A percentile compares a stretch with the other conserved stretches of the same genome.
Evolutionary conservation across 2,888 invertebrate species (phyloP).

Genomic region (Himalopsyche kuldschensis): DNA sequence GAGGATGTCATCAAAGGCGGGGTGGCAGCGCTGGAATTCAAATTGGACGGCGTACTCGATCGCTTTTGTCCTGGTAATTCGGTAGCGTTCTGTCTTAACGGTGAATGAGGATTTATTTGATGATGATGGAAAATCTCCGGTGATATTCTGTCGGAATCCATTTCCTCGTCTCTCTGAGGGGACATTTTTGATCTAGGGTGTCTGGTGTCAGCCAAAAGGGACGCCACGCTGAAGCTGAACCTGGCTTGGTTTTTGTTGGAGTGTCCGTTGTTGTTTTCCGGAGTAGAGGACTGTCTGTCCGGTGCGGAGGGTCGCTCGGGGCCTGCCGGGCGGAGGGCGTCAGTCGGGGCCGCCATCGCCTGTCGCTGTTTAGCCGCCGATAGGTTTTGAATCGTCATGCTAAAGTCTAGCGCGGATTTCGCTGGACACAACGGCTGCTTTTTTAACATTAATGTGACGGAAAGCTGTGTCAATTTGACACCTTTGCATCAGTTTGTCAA

Average conservation of each 20-base stretch:
- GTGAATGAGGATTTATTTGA: conserved; percentile 57
- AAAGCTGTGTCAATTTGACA: background rate
- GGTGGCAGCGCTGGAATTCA: conserved; percentile 55
- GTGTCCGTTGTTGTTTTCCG: conserved; percentile 46
- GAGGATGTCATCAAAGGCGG: conserved; percentile 48
- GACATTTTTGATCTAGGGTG: conserved; percentile 52
- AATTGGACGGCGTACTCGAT: conserved; percentile 45
- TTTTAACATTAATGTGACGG: conserved; percentile 61
- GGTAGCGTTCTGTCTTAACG: conserved; percentile 55
- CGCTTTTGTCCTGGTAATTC: conserved; percentile 55
- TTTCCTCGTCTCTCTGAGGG: conserved; percentile 37
- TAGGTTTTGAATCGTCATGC: conserved; percentile 70
- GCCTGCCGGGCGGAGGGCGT: conserved; percentile 51
- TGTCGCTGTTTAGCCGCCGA: conserved; percentile 66
- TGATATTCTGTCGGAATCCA: conserved; percentile 47
- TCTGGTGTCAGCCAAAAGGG: conserved; percentile 81
- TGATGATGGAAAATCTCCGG: conserved; percentile 58
- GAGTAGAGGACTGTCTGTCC: conserved; percentile 40
- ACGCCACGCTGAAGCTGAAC: conserved; percentile 86
- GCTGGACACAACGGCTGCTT: conserved; percentile 53
- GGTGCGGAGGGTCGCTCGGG: conserved; percentile 56
- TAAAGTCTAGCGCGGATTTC: conserved; percentile 57
- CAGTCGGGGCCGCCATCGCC: conserved; percentile 65
- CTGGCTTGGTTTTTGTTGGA: conserved; percentile 60
- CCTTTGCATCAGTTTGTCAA: background rate